These are phyloP conservation scores for Pantala flavescens DNA, from an alignment of 1,140 invertebrate species.

Conservation along the genomic window DNA sequence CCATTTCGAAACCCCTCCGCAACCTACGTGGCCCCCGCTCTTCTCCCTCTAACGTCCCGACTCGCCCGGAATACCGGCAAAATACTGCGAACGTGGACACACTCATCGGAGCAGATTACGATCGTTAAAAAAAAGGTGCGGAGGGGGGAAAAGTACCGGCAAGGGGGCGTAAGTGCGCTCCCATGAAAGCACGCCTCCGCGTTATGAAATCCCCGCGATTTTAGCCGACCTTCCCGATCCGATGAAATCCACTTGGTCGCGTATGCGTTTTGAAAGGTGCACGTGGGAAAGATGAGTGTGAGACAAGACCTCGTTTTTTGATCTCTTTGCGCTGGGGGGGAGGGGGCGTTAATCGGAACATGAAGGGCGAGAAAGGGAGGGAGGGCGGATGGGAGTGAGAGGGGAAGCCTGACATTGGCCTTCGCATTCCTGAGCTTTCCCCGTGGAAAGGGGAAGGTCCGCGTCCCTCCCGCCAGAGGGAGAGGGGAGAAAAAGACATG, in stretches of 20 bases:
- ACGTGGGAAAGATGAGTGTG: background rate
- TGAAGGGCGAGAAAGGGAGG: background rate
- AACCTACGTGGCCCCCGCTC: too few relatives aligned
- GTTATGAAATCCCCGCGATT: too few relatives aligned
- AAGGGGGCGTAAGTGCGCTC: too few relatives aligned
- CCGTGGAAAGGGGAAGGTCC: background rate
- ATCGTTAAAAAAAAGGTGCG: too few relatives aligned
- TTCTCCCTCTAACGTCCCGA: too few relatives aligned
- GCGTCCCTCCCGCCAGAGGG: background rate
- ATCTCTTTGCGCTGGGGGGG: background rate
- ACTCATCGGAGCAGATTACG: too few relatives aligned
- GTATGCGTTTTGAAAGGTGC: background rate
- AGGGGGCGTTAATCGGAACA: background rate
- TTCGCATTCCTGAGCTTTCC: background rate
- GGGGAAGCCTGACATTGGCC: background rate
- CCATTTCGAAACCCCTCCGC: too few relatives aligned
- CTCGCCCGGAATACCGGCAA: too few relatives aligned
- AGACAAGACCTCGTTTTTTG: background rate
- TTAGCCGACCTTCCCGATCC: background rate
- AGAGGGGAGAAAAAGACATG: background rate
- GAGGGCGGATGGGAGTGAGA: background rate
- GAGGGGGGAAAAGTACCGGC: too few relatives aligned
- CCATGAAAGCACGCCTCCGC: too few relatives aligned
- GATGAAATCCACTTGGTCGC: background rate
- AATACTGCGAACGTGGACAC: too few relatives aligned